Base-by-base conservation (phyloP, 2,888 invertebrate species). In the Dryobota labecula region DNA sequence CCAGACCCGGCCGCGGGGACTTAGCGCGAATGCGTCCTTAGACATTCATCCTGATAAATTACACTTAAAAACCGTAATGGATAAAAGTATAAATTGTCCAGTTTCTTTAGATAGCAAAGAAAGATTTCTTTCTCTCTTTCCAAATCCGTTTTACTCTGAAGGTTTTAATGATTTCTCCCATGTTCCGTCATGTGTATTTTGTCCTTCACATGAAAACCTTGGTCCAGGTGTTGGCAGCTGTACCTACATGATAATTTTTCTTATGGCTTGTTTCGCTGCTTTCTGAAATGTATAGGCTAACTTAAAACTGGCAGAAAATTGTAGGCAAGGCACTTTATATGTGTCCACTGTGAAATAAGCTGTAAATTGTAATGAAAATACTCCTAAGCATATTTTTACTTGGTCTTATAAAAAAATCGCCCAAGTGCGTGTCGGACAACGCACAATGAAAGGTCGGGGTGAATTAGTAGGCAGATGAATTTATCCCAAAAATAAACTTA, bases 21-120 rank as follows among this genome's bases (percentile, higher is more conserved):
- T 68, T 67, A 68, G 70, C 71, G 66, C 65, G 75, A 80, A 73
- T 47, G 27, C 43, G 43, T 60, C 65, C 74, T 60, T 41, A 66
- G 62, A 78, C 61, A 70, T 78, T 60, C 58, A 72, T 65, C 49
- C 60, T 65, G 36, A 77, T 70, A 62, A 70, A 70, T 77, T 70
- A 77, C 33, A 51, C 27, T 70, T 62, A 30, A 38, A 61, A 74
- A 38, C 38, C 11, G 24, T 56, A 61, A 56, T 27, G 36, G 24
- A 70, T 33, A 41, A 45, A 61, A 57, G 9, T 61, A 30, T 49
- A 47, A 60, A 76, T 54, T 41, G 41, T 30, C 20, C 43, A 56
- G 30, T 56, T 63, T 73, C 13, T 30, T 60, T 18, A 30, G 61
- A 60, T 49, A 20, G n/a, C 43, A 1, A 13, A 18, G 18, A 33